phyloP scores from a whole-genome alignment of 2,797 vertebrate species.

The Myotis planiceps region DNA sequence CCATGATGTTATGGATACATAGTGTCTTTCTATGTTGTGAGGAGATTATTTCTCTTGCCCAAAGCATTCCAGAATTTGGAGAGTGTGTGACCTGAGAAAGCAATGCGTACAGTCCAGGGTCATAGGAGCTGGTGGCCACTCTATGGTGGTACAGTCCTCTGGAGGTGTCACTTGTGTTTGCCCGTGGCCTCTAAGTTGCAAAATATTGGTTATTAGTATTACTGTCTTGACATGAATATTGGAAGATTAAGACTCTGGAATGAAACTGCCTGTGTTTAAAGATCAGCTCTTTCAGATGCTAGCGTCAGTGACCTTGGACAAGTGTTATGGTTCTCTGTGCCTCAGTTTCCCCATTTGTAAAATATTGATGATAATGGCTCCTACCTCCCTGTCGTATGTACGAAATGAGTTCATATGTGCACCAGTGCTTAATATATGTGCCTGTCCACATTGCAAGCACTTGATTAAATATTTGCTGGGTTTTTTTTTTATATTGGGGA shows the following conservation, averaged over 20 bases:
- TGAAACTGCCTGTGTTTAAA: not conserved
- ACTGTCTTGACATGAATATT: not conserved
- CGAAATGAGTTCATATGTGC: not conserved
- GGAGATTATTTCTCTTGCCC: not conserved
- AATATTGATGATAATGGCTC: not conserved
- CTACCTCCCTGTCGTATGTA: not conserved
- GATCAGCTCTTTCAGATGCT: not conserved
- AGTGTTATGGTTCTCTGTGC: not conserved
- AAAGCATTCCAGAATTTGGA: not conserved
- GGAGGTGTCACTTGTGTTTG: not conserved
- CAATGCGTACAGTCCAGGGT: not conserved
- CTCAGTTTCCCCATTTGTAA: constrained; percentile 21
- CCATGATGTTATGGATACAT: not conserved
- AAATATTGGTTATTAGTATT: not conserved
- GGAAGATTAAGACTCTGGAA: not conserved
- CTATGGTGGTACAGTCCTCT: not conserved
- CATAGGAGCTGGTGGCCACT: not conserved
- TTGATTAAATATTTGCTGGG: not conserved
- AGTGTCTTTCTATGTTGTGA: not conserved
- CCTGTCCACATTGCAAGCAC: not conserved
- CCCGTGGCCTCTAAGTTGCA: not conserved
- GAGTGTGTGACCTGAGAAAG: not conserved
- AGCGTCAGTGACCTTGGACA: not conserved
- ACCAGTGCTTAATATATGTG: not conserved
- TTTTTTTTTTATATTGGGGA: not conserved